Evolutionary conservation across 2,113 vertebrate genomes (phyloP).

Genomic region (Dromiciops gliroides): DNA sequence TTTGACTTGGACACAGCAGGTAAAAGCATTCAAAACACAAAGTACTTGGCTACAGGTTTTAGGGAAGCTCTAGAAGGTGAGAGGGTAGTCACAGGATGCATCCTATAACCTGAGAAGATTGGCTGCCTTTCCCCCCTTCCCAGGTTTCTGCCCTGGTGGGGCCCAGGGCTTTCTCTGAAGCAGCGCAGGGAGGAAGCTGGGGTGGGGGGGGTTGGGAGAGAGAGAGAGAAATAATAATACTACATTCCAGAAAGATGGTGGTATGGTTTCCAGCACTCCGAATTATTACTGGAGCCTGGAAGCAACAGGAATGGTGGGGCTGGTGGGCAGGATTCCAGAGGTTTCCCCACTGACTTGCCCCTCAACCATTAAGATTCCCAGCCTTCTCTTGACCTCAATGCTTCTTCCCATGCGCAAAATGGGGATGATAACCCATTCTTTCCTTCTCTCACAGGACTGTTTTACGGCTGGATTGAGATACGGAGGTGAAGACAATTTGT

Average conservation of each 20-base stretch:
- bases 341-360: slow-evolving; percentile 12
- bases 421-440: not conserved
- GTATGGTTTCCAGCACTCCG: slow-evolving; percentile 18
- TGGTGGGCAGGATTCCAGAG: slow-evolving; percentile 25
- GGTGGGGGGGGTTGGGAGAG: not conserved
- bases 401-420: not conserved
- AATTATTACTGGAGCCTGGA: not conserved
- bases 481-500: not conserved
- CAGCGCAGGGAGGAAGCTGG: not conserved
- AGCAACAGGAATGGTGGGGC: not conserved
- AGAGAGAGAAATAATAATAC: not conserved
- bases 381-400: not conserved
- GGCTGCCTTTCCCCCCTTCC: not conserved
- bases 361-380: slow-evolving; percentile 10
- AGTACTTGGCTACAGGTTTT: slow-evolving; percentile 63
- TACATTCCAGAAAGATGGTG: not conserved
- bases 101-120: slow-evolving; percentile 41
- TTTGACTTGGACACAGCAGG: slow-evolving; percentile 70
- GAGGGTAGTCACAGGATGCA: not conserved
- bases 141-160: slow-evolving; percentile 40
- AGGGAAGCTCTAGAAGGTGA: slow-evolving; percentile 37
- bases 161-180: slow-evolving; percentile 52
- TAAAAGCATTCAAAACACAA: slow-evolving; percentile 71
- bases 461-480: not conserved
- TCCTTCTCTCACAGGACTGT: not conserved